Percentiles rank a stretch among this genome's conserved stretches.
phyloP scores from a whole-genome alignment of 2,797 vertebrate genomes.

The Hypotaenidia okinawae region DNA sequence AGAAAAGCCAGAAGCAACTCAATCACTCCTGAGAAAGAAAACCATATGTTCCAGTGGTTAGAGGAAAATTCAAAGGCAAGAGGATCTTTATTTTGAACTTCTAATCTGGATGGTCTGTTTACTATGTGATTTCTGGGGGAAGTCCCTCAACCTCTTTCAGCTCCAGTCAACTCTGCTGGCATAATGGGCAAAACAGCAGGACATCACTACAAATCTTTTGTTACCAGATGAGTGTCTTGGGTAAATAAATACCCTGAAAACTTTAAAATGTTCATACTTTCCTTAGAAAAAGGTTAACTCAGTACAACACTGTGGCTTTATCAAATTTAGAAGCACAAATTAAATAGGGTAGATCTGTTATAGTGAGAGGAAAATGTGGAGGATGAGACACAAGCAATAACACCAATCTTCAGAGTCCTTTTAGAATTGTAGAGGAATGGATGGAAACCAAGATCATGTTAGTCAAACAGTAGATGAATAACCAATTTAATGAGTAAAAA shows the following conservation, averaged over 20 bases:
- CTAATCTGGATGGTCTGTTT: background rate
- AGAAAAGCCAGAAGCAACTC: background rate
- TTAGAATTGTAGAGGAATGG: background rate
- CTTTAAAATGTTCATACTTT: background rate
- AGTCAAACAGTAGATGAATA: background rate
- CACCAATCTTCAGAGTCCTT: background rate
- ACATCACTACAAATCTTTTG: background rate
- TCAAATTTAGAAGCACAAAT: background rate
- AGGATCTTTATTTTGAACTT: background rate
- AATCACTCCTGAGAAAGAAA: background rate
- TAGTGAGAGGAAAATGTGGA: background rate
- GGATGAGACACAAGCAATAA: background rate
- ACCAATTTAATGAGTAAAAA: background rate
- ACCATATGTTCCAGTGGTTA: background rate
- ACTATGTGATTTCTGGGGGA: background rate
- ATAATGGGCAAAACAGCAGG: background rate
- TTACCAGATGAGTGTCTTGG: background rate
- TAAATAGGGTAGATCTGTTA: background rate
- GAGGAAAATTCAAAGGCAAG: background rate
- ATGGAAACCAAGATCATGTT: background rate
- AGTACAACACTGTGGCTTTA: background rate
- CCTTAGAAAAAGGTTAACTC: background rate
- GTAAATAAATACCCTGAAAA: background rate
- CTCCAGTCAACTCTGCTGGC: background rate
- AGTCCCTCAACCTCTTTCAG: background rate